Evolutionary conservation across 2,113 vertebrate species (phyloP).

Genomic region (Hystrix cristata): DNA sequence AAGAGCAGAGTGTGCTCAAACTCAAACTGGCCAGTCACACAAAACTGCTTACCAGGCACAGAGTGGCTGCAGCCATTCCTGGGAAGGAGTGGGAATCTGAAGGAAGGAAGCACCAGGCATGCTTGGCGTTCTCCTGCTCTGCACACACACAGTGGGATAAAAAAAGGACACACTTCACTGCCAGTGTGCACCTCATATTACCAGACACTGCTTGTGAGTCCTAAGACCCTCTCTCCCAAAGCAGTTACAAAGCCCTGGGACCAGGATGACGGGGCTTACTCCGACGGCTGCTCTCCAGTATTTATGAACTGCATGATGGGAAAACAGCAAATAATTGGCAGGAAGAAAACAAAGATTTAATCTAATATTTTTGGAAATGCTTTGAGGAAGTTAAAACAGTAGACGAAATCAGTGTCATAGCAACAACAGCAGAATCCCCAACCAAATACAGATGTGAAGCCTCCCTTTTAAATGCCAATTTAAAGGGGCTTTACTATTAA

Average conservation of each 20-base stretch:
- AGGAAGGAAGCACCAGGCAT: neutral
- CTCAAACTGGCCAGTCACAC: neutral
- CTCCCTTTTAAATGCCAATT: neutral
- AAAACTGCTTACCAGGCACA: neutral
- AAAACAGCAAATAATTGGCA: conserved; percentile 37
- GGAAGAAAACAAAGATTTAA: conserved; percentile 16
- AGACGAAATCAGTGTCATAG: neutral
- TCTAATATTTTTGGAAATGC: conserved; percentile 33
- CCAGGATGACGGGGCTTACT: neutral
- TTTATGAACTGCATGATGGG: conserved; percentile 17
- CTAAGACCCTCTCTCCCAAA: neutral
- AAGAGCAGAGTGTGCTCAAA: neutral
- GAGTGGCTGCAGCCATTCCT: neutral
- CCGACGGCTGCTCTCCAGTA: neutral
- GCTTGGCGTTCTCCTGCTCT: neutral
- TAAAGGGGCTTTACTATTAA: neutral
- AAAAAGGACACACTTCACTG: neutral
- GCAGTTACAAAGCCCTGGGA: neutral
- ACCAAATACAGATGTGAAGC: neutral
- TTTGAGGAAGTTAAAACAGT: conserved; percentile 42
- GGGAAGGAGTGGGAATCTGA: neutral
- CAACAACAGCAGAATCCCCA: neutral
- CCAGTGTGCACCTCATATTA: neutral
- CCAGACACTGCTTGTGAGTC: neutral
- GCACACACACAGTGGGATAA: neutral